A percentile compares a stretch with the other conserved stretches of the same genome.
Evolutionary conservation across 2,113 vertebrate species (phyloP).

Genomic region (Cyphomyrus discorhynchus): DNA sequence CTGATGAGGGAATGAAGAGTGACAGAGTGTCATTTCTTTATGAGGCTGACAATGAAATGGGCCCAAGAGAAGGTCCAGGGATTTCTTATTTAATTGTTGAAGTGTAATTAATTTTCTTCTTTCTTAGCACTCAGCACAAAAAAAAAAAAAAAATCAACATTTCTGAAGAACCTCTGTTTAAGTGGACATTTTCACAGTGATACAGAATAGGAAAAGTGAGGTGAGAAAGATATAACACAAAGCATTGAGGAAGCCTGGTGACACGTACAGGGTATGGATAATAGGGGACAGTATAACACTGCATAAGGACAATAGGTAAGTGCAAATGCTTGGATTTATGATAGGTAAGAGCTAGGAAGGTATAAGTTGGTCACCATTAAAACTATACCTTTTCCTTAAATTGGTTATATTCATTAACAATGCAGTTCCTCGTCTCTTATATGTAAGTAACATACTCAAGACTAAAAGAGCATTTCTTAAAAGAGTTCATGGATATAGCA

Average conservation of each 20-base stretch:
- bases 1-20: slow-evolving; percentile 46
- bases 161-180: not conserved
- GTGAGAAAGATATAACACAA: not conserved
- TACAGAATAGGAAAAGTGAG: not conserved
- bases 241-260: not conserved
- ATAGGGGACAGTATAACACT: not conserved
- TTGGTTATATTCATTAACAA: not conserved
- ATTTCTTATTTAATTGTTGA: slow-evolving; percentile 45
- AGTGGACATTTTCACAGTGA: not conserved
- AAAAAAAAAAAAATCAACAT: not conserved
- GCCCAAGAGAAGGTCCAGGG: slow-evolving; percentile 33
- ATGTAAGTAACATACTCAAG: not conserved
- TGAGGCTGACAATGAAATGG: slow-evolving; percentile 32
- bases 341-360: not conserved
- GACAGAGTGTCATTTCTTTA: slow-evolving; percentile 50
- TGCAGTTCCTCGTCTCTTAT: not conserved
- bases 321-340: not conserved
- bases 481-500: not conserved
- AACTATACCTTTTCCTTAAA: not conserved
- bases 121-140: slow-evolving; percentile 23
- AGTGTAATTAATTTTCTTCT: slow-evolving; percentile 43
- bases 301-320: not conserved
- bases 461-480: not conserved
- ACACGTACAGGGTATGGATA: not conserved
- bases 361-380: not conserved